Evolutionary conservation across 2,113 vertebrate species (phyloP).

Genomic region (Gopherus evgoodei): DNA sequence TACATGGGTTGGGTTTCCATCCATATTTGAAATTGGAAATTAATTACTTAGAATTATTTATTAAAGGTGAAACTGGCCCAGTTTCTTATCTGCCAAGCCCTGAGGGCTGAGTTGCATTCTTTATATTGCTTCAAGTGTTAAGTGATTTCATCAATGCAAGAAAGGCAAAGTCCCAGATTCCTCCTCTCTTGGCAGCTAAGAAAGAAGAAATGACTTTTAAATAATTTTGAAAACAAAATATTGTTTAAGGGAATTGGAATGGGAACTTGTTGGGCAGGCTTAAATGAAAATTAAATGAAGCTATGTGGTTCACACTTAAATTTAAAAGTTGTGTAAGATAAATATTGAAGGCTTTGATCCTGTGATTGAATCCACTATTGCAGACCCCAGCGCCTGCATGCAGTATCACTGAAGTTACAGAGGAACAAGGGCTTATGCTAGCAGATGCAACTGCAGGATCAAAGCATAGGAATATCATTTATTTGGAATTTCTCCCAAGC

Average conservation of each 20-base stretch:
- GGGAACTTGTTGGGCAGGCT: constrained; percentile 8
- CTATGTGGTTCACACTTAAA: constrained; percentile 13
- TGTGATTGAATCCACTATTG: background rate
- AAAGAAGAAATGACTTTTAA: constrained; percentile 46
- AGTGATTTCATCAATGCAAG: constrained; percentile 65
- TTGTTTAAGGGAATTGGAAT: constrained; percentile 47
- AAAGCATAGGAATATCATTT: constrained; percentile 24
- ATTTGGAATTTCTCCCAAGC: constrained; percentile 51
- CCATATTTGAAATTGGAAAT: constrained; percentile 44
- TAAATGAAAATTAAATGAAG: constrained; percentile 5
- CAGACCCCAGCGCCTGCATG: background rate
- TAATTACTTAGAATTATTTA: constrained; percentile 58
- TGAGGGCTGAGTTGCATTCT: constrained; percentile 66
- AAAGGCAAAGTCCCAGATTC: constrained; percentile 48
- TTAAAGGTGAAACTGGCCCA: constrained; percentile 61
- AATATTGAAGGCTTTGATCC: background rate
- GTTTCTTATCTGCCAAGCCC: constrained; percentile 54
- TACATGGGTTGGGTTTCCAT: constrained; percentile 34
- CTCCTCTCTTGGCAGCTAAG: constrained; percentile 59
- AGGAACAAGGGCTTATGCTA: constrained; percentile 43
- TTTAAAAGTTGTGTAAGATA: constrained; percentile 40
- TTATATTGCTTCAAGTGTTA: constrained; percentile 66
- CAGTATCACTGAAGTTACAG: constrained; percentile 29
- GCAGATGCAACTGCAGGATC: constrained; percentile 24
- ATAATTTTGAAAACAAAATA: constrained; percentile 47